These are phyloP conservation scores for Anthoscopus minutus DNA, from an alignment of 2,113 vertebrate species.

Conservation along the genomic window DNA sequence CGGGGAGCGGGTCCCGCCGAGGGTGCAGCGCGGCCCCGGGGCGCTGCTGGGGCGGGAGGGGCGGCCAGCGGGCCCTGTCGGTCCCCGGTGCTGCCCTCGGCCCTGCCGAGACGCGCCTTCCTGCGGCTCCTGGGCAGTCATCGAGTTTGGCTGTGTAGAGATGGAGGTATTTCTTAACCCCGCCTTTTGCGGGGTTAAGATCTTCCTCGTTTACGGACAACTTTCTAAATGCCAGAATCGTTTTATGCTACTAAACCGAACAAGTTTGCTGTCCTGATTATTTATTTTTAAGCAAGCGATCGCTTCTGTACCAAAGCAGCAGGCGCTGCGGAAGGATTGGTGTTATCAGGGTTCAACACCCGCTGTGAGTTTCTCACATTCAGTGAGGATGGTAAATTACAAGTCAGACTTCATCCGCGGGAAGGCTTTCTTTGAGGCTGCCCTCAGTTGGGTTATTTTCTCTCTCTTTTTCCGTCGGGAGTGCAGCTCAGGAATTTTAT, in stretches of 20 bases:
- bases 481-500: neutral
- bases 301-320: neutral
- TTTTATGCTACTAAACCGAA: neutral
- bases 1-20: neutral
- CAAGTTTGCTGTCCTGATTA: neutral
- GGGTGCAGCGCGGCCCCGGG: neutral
- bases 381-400: neutral
- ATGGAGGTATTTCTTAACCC: neutral
- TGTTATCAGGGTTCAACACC: neutral
- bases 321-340: no score
- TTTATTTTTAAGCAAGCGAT: neutral
- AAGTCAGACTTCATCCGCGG: neutral
- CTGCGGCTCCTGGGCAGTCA: neutral
- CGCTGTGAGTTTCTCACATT: neutral
- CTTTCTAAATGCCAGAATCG: neutral
- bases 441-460: neutral
- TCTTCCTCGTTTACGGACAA: no score
- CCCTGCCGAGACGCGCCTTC: no score
- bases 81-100: neutral
- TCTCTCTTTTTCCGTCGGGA: no score
- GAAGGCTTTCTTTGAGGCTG: neutral
- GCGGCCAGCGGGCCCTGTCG: no score
- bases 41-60: neutral
- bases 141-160: accelerated
- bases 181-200: neutral